Percentiles rank a stretch among this genome's conserved stretches.
These are phyloP conservation scores for Neria commutata DNA, from an alignment of 2,888 invertebrate genomes.

Conservation along the genomic window DNA sequence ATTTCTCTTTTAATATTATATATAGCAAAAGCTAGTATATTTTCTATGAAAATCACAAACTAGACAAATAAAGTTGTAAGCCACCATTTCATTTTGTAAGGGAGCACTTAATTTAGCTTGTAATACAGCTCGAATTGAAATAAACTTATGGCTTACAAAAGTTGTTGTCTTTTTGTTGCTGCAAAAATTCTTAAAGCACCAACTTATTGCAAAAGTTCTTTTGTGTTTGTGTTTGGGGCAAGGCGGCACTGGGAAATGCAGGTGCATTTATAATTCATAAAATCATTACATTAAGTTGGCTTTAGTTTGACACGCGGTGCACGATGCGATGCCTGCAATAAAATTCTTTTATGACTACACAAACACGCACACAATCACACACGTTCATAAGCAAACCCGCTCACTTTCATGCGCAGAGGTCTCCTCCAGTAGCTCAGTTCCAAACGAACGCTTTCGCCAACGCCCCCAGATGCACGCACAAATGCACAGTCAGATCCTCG, in stretches of 20 bases:
- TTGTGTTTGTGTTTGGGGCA: slow-evolving; percentile 1
- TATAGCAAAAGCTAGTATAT: not conserved
- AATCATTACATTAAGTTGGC: slow-evolving; percentile 54
- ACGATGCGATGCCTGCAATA: slow-evolving; percentile 49
- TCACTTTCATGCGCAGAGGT: not conserved
- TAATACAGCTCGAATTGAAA: too few species aligned
- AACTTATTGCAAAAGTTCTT: not conserved
- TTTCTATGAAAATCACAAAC: not conserved
- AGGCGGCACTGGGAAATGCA: slow-evolving; percentile 5
- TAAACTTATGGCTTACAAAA: slow-evolving; percentile 9
- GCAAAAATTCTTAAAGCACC: not conserved
- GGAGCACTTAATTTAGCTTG: not conserved
- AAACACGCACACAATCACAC: slow-evolving; percentile 5
- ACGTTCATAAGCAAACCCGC: not conserved
- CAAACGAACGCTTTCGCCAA: slow-evolving; percentile 1
- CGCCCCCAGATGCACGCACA: too few species aligned
- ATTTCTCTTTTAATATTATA: too few species aligned
- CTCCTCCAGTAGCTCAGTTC: not conserved
- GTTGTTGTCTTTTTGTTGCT: slow-evolving; percentile 35
- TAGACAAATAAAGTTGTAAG: not conserved
- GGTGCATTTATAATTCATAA: slow-evolving; percentile 54
- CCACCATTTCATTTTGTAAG: slow-evolving; percentile 9
- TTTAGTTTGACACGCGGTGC: slow-evolving; percentile 20
- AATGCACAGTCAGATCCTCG: not conserved
- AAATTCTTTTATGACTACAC: slow-evolving; percentile 45